A percentile compares a stretch with the other conserved stretches of the same genome.
Conservation (phyloP, 2,797 vertebrate species). For the Tragopan temminckii region DNA sequence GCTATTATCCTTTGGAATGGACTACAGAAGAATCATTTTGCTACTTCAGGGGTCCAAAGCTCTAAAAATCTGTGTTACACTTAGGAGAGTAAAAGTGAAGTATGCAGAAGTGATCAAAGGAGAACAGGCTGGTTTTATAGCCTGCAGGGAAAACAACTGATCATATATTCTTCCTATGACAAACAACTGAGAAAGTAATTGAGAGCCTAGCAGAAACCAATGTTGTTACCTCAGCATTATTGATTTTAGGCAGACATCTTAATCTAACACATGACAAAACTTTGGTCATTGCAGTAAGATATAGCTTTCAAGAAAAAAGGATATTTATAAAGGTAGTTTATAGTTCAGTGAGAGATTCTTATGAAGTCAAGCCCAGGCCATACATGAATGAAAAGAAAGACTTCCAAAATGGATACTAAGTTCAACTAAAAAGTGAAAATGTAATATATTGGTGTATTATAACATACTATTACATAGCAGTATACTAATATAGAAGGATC, state of each 20-base stretch:
- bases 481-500: not conserved
- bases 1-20: constrained; percentile 60
- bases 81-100: constrained; percentile 72
- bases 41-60: constrained; percentile 47
- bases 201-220: constrained; percentile 75
- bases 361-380: constrained; percentile 39
- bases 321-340: constrained; percentile 75
- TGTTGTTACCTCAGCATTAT: constrained; percentile 80
- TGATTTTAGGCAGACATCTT: constrained; percentile 79
- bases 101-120: constrained; percentile 79
- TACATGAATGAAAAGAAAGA: constrained; percentile 33
- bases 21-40: constrained; percentile 65
- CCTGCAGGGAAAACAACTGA: constrained; percentile 75
- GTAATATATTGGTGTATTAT: not conserved
- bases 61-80: constrained; percentile 63
- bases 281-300: constrained; percentile 71
- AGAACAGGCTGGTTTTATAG: constrained; percentile 69
- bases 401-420: constrained; percentile 18
- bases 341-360: constrained; percentile 62
- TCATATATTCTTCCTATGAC: constrained; percentile 77
- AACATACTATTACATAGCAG: not conserved
- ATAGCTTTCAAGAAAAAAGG: constrained; percentile 71
- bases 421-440: constrained; percentile 35
- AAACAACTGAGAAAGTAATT: constrained; percentile 79
- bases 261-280: constrained; percentile 78